Evolutionary conservation across 2,113 vertebrate genomes (phyloP).

Genomic region (Myotis yumanensis): DNA sequence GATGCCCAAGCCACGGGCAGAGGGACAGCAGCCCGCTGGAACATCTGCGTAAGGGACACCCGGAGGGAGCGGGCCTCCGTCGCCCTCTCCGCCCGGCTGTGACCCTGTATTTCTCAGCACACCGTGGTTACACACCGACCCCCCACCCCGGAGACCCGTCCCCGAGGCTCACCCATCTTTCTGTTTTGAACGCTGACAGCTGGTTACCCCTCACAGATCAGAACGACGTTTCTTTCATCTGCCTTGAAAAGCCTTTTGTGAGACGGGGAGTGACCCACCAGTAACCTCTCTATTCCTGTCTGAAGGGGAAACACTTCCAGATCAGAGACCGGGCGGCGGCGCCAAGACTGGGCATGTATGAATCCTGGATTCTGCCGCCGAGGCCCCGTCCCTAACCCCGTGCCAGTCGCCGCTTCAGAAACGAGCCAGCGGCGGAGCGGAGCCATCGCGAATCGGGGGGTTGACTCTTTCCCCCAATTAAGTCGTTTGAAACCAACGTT

Average conservation of each 20-base stretch:
- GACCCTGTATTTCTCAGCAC: not conserved
- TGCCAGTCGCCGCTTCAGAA: not conserved
- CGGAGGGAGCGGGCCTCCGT: constrained; percentile 15
- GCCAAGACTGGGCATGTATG: not conserved
- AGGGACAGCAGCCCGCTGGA: constrained; percentile 58
- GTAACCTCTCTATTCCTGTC: constrained; percentile 53
- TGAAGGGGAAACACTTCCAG: constrained; percentile 55
- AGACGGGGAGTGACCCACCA: not conserved
- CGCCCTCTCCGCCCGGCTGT: not conserved
- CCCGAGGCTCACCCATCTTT: rapidly evolving
- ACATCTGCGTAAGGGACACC: constrained; percentile 56
- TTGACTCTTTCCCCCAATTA: constrained; percentile 28
- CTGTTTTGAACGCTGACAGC: rapidly evolving
- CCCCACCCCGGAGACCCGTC: not conserved
- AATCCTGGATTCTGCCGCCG: not conserved
- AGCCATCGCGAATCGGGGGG: not conserved
- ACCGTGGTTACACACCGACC: rapidly evolving
- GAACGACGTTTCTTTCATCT: not conserved
- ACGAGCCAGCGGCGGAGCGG: not conserved
- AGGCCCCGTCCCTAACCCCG: rapidly evolving
- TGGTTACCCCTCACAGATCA: not conserved
- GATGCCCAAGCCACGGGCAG: constrained; percentile 42
- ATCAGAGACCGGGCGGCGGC: not conserved
- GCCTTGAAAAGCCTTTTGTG: constrained; percentile 53
- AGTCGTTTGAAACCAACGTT: constrained; percentile 58